Evolutionary conservation across 1,140 invertebrate genomes (phyloP).

Genomic region (roundworm (Caenorhabditis elegans)): DNA sequence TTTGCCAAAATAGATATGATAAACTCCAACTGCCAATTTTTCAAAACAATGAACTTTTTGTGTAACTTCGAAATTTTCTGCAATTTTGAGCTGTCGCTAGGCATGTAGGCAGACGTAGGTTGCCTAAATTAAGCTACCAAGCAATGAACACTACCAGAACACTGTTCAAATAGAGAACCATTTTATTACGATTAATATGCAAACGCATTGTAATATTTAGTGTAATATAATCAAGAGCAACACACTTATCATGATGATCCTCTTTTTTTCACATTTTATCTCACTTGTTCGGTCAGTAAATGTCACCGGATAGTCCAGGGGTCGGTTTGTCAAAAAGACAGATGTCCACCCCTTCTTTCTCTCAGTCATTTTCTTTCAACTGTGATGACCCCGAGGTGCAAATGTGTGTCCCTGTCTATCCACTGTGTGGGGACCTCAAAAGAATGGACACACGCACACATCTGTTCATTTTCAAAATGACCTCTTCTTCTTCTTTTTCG

Average conservation of each 20-base stretch:
- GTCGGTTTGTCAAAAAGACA: slow-evolving; percentile 25
- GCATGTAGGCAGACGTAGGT: too few relatives aligned
- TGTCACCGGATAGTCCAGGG: slow-evolving; percentile 6
- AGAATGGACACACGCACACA: background rate
- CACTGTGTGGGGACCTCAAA: background rate
- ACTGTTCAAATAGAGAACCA: too few relatives aligned
- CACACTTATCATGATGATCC: background rate
- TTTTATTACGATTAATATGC: too few relatives aligned
- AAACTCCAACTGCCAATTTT: too few relatives aligned
- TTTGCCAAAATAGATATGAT: too few relatives aligned
- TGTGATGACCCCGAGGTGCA: slow-evolving; percentile 24
- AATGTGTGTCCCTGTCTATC: slow-evolving; percentile 16
- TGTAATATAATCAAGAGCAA: too few relatives aligned
- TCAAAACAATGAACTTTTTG: too few relatives aligned
- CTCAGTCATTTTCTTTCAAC: background rate
- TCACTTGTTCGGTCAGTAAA: background rate
- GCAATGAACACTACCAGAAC: too few relatives aligned
- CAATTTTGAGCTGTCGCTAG: too few relatives aligned
- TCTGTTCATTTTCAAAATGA: slow-evolving; percentile 22
- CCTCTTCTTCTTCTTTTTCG: background rate
- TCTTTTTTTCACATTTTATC: background rate
- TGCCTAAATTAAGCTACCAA: too few relatives aligned
- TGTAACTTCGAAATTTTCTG: too few relatives aligned
- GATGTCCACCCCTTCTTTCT: background rate
- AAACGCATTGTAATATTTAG: too few relatives aligned